phyloP scores from a whole-genome alignment of 2,797 vertebrate species.

The Anniella stebbinsi region DNA sequence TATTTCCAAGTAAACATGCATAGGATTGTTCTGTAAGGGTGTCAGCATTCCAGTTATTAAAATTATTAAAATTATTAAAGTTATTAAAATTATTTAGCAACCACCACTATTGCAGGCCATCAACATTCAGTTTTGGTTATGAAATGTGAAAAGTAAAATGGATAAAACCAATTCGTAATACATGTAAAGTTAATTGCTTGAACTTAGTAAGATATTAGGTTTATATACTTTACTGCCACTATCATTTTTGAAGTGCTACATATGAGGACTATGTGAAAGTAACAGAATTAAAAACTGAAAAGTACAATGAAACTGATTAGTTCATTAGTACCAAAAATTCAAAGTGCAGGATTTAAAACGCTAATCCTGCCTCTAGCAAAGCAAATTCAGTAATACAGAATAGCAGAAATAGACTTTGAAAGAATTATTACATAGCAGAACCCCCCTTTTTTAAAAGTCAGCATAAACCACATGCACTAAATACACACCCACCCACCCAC shows the following conservation, averaged over 20 bases:
- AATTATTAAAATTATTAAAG: too few relatives aligned
- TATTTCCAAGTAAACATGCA: background rate
- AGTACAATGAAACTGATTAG: conserved; percentile 45
- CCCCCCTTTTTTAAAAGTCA: background rate
- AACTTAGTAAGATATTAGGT: conserved; percentile 12
- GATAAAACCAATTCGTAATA: background rate
- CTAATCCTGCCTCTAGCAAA: conserved; percentile 27
- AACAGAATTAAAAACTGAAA: conserved; percentile 45
- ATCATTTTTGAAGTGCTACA: background rate
- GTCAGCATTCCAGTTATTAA: background rate
- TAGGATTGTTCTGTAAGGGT: background rate
- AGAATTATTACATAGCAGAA: conserved; percentile 18
- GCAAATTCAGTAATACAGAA: conserved; percentile 18
- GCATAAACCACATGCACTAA: background rate
- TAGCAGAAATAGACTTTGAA: conserved; percentile 42
- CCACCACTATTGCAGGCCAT: background rate
- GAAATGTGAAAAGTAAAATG: background rate
- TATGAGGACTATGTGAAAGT: background rate
- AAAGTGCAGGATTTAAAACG: conserved; percentile 57
- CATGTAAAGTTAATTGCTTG: background rate
- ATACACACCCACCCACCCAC: background rate
- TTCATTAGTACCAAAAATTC: conserved; percentile 57
- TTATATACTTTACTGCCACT: background rate
- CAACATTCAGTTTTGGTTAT: background rate
- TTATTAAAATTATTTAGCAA: background rate